Evolutionary conservation across 2,797 vertebrate genomes (phyloP), one percentile per base, ranked within the genome.

Genomic region (Aphelocoma californica): DNA sequence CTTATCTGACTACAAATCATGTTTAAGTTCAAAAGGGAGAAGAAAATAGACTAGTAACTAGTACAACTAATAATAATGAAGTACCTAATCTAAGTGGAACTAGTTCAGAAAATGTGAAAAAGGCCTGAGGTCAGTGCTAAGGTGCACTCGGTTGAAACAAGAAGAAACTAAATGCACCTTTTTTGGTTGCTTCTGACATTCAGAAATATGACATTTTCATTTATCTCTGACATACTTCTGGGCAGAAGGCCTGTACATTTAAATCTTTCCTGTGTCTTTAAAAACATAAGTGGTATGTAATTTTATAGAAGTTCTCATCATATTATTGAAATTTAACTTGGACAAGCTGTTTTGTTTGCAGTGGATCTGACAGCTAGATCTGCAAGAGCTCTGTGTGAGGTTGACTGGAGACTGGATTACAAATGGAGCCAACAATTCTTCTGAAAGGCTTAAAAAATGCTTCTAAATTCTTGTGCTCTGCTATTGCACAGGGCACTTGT

Each of bases 11-110:
- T 81, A 84, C 86, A 81, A 93, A 86, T 86, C 62, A 86, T 89
- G 95, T 95, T 97, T 91, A 90, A 86, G 95, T 79, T 87, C 84
- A 84, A 60, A n/a, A 86, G 58, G 50, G 50, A 95, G 72, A 85
- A 94, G 20, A 96, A 96, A 96, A 86, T 64, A 87, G 84, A 90
- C 80, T 50, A 28, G 40, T 64, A 75, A 92, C 92, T 56, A 36
- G 28, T 57, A 73, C 83, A 75, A 48, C 71, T 62, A 62, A 81
- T 69, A 90, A 78, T 42, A 57, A 83, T 21, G 12, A 83, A 71
- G n/a, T 54, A 69, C 7, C 18, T 62, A 73, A 80, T 87, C 28
- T 38, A 57, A 77, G 16, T 31, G 17, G 50, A 86, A 48, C 25
- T 62, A 53, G 6, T 40, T 83, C 61, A 81, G 58, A 82, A 83